Evolutionary conservation across 2,113 vertebrate genomes (phyloP), one percentile per base, ranked within the genome.

Genomic region (Microcebus tavaratra): DNA sequence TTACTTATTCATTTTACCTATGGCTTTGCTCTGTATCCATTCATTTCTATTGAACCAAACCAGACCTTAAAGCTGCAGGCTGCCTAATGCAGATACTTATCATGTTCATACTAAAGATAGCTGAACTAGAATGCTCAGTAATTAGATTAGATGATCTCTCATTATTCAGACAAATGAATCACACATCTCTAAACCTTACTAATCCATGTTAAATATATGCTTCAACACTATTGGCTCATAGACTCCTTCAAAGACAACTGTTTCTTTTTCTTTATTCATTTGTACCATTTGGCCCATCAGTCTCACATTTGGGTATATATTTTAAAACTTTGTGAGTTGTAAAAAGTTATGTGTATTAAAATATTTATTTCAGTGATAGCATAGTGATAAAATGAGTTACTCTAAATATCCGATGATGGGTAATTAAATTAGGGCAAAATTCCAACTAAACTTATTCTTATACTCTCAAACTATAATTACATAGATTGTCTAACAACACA

Each of bases 31-130:
- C 88, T 95, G 59, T 92, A 95, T 96, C 91, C 94, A 98, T 98
- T 97, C 72, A 97, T 98, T 98, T 97, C 96, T 98, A 98, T 95
- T 98, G 97, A 98, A 97, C 88, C 76, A 98, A 90, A 88, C 86
- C 80, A 97, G 91, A 97, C 50, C 91, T 98, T 97, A 65, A 97
- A 98, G 88, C 82, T 92, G 55, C 70, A 96, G 67, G 34, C 48
- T 39, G 4, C 79, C 29, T 88, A 92, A 94, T 31, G 95, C 78
- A 97, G 31, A 93, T 65, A 92, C 36, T n/a, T 95, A 97, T 31
- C 78, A 48, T 68, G n/a, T 82, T 85, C 7, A 57, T 85, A 98
- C 97, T 97, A 97, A 97, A 96, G 90, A 78, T 15, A 84, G 36
- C 68, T 97, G 87, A 98, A 96, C 39, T 80, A 72, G 4, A 92